Conservation (phyloP, 2,113 vertebrate species). For the Candoia aspera region DNA sequence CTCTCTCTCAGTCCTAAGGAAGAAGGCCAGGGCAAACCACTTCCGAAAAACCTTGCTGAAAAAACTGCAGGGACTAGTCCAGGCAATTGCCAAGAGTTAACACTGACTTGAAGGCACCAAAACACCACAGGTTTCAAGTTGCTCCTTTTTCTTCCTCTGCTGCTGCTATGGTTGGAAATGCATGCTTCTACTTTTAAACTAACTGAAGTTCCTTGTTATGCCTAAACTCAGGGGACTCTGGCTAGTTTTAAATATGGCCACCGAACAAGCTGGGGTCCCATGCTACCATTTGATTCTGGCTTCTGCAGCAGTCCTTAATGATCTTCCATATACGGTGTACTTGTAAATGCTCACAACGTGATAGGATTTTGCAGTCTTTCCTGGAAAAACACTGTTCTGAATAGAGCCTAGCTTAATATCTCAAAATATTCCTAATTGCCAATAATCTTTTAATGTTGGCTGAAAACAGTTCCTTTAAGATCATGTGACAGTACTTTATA, state of each 20-base stretch:
- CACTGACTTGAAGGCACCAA: neutral
- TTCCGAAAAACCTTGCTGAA: neutral
- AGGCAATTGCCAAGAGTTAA: neutral
- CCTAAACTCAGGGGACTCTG: neutral
- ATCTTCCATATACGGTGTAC: too few species aligned
- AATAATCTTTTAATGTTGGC: neutral
- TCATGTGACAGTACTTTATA: conserved; percentile 33
- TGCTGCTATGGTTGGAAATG: neutral
- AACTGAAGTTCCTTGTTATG: neutral
- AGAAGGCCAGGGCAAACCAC: neutral
- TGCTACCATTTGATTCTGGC: neutral
- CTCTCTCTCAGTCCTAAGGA: neutral
- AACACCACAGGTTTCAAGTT: neutral
- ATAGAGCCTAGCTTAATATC: neutral
- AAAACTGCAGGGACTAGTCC: neutral
- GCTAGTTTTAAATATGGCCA: neutral
- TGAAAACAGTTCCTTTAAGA: conserved; percentile 23
- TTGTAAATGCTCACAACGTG: neutral
- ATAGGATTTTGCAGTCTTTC: neutral
- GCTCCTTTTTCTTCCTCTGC: too few species aligned
- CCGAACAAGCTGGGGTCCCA: neutral
- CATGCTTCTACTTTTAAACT: neutral
- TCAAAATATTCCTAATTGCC: neutral
- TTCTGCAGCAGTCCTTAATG: neutral
- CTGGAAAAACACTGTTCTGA: neutral